Base-by-base conservation (phyloP, 1,140 invertebrate species). In the Leptinotarsa defecta region DNA sequence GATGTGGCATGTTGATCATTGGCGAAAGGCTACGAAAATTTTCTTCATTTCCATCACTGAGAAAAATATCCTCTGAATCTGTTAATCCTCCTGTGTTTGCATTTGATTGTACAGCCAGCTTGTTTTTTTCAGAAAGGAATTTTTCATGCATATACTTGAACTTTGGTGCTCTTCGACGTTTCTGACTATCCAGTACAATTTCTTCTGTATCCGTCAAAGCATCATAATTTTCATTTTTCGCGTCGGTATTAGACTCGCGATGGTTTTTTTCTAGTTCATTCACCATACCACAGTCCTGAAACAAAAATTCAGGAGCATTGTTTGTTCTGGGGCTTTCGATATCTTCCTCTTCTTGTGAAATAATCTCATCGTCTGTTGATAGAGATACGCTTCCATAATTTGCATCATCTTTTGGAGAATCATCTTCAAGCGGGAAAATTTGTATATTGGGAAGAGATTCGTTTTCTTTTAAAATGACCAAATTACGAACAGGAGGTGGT, bases 131-230 rank as follows among this genome's bases (percentile, higher is more conserved):
- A 3, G 63, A 48, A 15, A 74, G 20, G 22, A 61, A 71, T 52
- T 67, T 74, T 48, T 77, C 73, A 24, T 70, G 69, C 34, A 79
- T 52, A 52, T 75, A 43, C 68, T 80, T 80, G 68, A 79, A 79
- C 64, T 77, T 81, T 1, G 78, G 76, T 49, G 75, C 75, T 65
- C 75, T 61, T 17, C 68, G 75, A 34, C 72, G 64, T 74, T 72
- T 80, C 3, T 69, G 71, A 19, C 68, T 74, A 48, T 82, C 81
- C 22, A 88, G 74, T 72, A 85, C 83, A 48, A 89, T 81, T 68
- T 89, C 88, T 81, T 89, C 88, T 1, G 87, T 88, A 78, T 89
- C 88, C 19, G 88, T 89, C 0, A 86, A 72, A 1, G 85, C 84
- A 71, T 86, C 86, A 3, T 20, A 48, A 13, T 74, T 49, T 17